Evolutionary conservation across 2,113 vertebrate genomes (phyloP).

Genomic region (Hyaena hyaena): DNA sequence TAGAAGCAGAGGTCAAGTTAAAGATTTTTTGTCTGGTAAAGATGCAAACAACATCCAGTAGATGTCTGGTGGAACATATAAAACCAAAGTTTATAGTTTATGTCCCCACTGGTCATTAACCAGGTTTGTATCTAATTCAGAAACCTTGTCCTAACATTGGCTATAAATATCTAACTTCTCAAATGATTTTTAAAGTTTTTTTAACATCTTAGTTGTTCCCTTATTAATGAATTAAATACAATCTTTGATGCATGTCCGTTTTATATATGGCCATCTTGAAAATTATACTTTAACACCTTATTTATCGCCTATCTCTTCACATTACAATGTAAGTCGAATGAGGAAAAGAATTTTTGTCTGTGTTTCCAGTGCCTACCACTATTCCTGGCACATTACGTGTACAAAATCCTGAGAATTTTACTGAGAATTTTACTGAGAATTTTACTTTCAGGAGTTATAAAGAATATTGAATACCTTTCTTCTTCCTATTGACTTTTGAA

Average conservation of each 20-base stretch:
- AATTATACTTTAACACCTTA: neutral
- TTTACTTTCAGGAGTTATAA: slow-evolving; percentile 39
- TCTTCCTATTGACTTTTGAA: slow-evolving; percentile 39
- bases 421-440: neutral
- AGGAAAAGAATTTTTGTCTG: neutral
- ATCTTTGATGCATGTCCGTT: neutral
- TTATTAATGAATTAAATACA: neutral
- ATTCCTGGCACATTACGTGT: neutral
- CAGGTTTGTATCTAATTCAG: neutral
- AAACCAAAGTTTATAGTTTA: neutral
- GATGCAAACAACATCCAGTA: neutral
- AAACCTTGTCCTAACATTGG: neutral
- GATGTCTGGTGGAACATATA: neutral
- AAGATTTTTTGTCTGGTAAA: neutral
- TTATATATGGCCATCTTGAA: neutral
- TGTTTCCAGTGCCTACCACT: neutral
- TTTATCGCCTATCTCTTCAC: neutral
- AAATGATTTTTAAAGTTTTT: neutral
- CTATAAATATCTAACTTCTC: neutral
- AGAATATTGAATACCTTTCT: neutral
- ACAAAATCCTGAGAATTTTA: slow-evolving; percentile 4
- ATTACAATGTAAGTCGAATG: neutral
- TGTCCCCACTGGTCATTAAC: neutral
- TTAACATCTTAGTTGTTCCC: neutral
- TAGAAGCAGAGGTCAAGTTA: neutral